These are phyloP conservation scores for Charaxes varanes DNA, from an alignment of 1,140 invertebrate species.

Conservation along the genomic window DNA sequence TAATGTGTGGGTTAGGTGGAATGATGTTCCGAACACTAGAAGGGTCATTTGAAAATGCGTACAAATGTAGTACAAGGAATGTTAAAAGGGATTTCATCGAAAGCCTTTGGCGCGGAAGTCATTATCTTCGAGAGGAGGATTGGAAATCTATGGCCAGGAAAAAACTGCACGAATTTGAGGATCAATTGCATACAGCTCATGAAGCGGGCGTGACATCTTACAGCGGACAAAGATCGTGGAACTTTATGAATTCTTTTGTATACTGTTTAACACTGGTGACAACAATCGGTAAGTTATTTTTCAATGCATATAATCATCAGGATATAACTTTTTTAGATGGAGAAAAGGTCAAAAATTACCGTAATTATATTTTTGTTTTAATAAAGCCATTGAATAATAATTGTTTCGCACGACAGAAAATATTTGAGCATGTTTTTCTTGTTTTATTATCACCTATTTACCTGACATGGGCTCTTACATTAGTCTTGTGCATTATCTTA, in stretches of 20 bases:
- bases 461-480: too few relatives aligned
- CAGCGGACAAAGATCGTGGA: slow-evolving; percentile 91
- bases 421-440: too few relatives aligned
- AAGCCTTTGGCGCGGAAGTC: slow-evolving; percentile 84
- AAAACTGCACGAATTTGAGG: slow-evolving; percentile 89
- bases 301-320: too few relatives aligned
- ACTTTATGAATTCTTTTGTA: slow-evolving; percentile 92
- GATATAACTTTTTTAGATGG: too few relatives aligned
- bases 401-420: too few relatives aligned
- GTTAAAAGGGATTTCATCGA: slow-evolving; percentile 91
- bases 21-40: slow-evolving; percentile 86
- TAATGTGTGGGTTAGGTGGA: slow-evolving; percentile 86
- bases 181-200: slow-evolving; percentile 87
- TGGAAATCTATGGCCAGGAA: slow-evolving; percentile 89
- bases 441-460: too few relatives aligned
- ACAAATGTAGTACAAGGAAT: slow-evolving; percentile 90
- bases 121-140: slow-evolving; percentile 87
- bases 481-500: too few relatives aligned
- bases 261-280: slow-evolving; percentile 94
- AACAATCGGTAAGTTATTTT: slow-evolving; percentile 88
- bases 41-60: slow-evolving; percentile 87
- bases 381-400: too few relatives aligned
- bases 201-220: slow-evolving; percentile 87
- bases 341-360: too few relatives aligned
- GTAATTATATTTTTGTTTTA: too few relatives aligned